Evolutionary conservation across 2,797 vertebrate genomes (phyloP).

Genomic region (Gymnocypris eckloni): DNA sequence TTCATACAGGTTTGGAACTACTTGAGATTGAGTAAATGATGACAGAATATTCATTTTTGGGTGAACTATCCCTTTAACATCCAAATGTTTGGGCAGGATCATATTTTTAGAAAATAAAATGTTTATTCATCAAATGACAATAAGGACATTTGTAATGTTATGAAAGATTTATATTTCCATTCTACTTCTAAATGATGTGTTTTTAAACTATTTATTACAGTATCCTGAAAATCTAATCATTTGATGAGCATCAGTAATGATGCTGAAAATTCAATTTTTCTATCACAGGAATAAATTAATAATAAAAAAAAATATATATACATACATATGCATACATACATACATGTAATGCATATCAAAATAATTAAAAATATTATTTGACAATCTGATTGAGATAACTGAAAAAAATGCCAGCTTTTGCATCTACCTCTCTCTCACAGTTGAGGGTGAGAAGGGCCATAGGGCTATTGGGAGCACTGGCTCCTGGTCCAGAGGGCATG

Average conservation of each 20-base stretch:
- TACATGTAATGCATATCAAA: neutral
- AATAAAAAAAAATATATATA: too few species aligned
- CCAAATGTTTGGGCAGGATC: neutral
- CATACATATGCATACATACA: too few species aligned
- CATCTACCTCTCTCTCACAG: conserved; percentile 96
- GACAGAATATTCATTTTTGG: too few species aligned
- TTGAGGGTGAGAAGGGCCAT: conserved; percentile 97
- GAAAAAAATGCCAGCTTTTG: neutral
- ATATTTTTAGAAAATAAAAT: neutral
- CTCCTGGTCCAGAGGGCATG: conserved; percentile 92
- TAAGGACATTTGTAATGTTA: neutral
- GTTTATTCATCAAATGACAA: neutral
- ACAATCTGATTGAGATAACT: neutral
- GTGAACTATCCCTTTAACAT: too few species aligned
- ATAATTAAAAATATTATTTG: neutral
- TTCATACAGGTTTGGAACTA: too few species aligned
- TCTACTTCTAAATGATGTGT: neutral
- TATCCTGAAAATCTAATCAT: neutral
- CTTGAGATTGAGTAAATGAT: too few species aligned
- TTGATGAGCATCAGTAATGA: too few species aligned
- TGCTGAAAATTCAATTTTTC: too few species aligned
- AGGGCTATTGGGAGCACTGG: conserved; percentile 96
- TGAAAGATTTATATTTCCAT: neutral
- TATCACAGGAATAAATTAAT: too few species aligned
- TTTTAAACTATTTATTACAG: neutral